phyloP scores from a whole-genome alignment of 2,113 vertebrate species.

The Epinephelus cyanopodus region DNA sequence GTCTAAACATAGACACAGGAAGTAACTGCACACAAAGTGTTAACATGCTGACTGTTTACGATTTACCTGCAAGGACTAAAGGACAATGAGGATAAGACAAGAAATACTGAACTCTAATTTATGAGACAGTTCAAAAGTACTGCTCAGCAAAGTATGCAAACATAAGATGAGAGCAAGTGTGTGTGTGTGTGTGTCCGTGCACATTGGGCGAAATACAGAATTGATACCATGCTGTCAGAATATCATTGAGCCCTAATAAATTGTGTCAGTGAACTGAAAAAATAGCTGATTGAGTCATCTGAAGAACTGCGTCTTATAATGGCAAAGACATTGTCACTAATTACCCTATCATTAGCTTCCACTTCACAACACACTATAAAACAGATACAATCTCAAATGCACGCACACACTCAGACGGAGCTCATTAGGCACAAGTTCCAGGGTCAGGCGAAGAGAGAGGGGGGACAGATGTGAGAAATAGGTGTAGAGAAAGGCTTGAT shows the following conservation, averaged over 20 bases:
- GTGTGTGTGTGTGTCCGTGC: background rate
- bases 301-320: constrained; percentile 17
- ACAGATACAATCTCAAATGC: constrained; percentile 18
- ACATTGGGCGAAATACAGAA: background rate
- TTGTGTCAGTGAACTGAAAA: constrained; percentile 11
- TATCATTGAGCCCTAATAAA: constrained; percentile 12
- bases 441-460: constrained; percentile 44
- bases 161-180: background rate
- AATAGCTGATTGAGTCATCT: constrained; percentile 15
- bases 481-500: constrained; percentile 46
- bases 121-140: too few species aligned
- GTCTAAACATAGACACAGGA: too few species aligned
- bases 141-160: background rate
- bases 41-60: too few species aligned
- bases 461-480: constrained; percentile 43
- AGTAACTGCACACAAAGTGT: too few species aligned
- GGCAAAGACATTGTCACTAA: constrained; percentile 47
- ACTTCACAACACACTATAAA: constrained; percentile 36
- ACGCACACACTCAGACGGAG: constrained; percentile 18
- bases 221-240: constrained; percentile 29
- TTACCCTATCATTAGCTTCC: constrained; percentile 58
- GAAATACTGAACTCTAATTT: background rate
- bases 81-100: too few species aligned
- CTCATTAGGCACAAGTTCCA: constrained; percentile 63
- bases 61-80: too few species aligned